phyloP scores from a whole-genome alignment of 2,113 vertebrate genomes.

The Galbula dea region DNA sequence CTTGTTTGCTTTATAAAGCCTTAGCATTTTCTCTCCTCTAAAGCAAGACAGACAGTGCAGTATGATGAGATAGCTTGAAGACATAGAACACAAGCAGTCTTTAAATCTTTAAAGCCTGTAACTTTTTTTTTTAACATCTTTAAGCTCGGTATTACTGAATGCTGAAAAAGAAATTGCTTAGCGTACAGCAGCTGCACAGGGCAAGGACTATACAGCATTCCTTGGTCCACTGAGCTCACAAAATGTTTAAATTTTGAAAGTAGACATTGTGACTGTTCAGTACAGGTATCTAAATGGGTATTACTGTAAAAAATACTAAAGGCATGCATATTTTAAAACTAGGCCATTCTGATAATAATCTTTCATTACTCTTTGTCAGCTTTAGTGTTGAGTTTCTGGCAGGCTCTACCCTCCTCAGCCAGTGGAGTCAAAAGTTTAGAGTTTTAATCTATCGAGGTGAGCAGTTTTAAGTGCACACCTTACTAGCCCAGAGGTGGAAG shows the following conservation, averaged over 20 bases:
- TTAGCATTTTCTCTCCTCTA: not conserved
- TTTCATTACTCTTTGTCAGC: not conserved
- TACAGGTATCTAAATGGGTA: not conserved
- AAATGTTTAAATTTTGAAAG: not conserved
- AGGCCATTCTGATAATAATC: not conserved
- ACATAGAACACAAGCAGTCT: not conserved
- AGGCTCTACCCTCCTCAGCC: not conserved
- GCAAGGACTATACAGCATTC: not conserved
- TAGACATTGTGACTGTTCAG: not conserved
- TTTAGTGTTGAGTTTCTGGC: not conserved
- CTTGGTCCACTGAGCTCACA: not conserved
- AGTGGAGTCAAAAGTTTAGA: slow-evolving; percentile 2
- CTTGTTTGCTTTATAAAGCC: not conserved
- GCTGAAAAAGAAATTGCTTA: not conserved
- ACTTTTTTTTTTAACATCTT: not conserved
- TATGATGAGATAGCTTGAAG: not conserved
- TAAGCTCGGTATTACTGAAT: not conserved
- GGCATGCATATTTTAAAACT: not conserved
- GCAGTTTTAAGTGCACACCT: not conserved
- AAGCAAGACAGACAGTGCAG: not conserved
- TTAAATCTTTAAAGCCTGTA: not conserved
- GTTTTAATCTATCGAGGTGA: not conserved
- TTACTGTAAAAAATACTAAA: not conserved
- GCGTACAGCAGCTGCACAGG: not conserved
- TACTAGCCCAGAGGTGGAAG: not conserved